Conservation (phyloP, 2,888 invertebrate species). For the Sthenelais limicola region DNA sequence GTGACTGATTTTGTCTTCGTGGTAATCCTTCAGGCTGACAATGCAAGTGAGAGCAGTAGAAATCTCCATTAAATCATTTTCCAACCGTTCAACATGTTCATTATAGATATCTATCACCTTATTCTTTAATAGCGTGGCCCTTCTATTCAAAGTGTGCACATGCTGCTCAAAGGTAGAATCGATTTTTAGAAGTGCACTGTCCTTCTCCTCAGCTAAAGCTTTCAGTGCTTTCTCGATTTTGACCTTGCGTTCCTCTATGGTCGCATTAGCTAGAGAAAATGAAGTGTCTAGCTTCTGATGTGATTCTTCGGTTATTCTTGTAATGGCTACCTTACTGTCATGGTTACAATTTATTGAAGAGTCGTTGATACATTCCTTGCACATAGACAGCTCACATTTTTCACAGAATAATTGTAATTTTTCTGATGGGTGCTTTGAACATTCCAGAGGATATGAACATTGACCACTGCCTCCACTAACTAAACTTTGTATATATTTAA, state of each 20-base stretch:
- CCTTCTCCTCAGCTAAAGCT: constrained; percentile 52
- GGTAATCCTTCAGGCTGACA: constrained; percentile 54
- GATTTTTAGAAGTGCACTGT: constrained; percentile 52
- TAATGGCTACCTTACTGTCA: constrained; percentile 48
- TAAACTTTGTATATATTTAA: constrained; percentile 55
- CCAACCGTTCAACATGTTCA: constrained; percentile 50
- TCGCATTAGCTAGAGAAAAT: constrained; percentile 50
- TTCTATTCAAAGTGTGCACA: constrained; percentile 50
- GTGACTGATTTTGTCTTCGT: constrained; percentile 50
- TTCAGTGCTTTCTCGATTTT: constrained; percentile 51
- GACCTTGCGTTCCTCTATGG: constrained; percentile 52
- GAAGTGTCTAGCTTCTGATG: constrained; percentile 51
- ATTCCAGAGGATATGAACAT: constrained; percentile 34
- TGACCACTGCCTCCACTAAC: constrained; percentile 47
- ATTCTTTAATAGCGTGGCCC: constrained; percentile 55
- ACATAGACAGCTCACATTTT: constrained; percentile 42
- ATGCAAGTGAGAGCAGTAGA: constrained; percentile 55
- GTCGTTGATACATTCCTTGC: constrained; percentile 44
- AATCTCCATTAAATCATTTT: constrained; percentile 53
- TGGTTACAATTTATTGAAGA: constrained; percentile 10
- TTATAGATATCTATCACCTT: constrained; percentile 56
- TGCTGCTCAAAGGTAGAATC: constrained; percentile 54
- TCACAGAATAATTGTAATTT: constrained; percentile 42
- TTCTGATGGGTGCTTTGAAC: constrained; percentile 42
- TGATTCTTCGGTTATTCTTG: constrained; percentile 51